phyloP scores from a whole-genome alignment of 2,797 vertebrate genomes.

The Siniperca scherzeri region DNA sequence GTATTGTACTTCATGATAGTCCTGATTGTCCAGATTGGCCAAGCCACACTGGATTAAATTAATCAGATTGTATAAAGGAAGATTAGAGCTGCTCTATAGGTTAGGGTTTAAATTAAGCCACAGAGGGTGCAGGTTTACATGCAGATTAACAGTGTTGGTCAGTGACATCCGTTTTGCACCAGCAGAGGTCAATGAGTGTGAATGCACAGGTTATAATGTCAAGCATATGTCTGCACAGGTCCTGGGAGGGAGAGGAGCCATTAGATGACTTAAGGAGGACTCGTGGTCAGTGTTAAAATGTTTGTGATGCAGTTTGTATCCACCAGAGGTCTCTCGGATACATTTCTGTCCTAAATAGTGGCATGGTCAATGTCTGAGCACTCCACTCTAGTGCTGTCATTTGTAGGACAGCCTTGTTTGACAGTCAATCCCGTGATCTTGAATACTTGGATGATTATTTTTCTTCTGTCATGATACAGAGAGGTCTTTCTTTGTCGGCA shows the following conservation, averaged over 20 bases:
- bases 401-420: neutral
- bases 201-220: neutral
- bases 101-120: constrained; percentile 57
- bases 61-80: constrained; percentile 60
- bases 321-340: constrained; percentile 55
- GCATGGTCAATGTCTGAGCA: neutral
- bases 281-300: neutral
- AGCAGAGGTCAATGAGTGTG: constrained; percentile 37
- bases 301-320: constrained; percentile 22
- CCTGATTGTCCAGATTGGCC: constrained; percentile 32
- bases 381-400: neutral
- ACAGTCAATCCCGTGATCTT: neutral
- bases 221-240: neutral
- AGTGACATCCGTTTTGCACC: constrained; percentile 7
- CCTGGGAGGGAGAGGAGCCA: neutral
- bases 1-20: constrained; percentile 15
- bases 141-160: constrained; percentile 49
- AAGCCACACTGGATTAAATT: constrained; percentile 44
- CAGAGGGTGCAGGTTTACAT: constrained; percentile 37
- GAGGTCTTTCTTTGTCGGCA: neutral
- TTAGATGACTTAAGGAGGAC: neutral
- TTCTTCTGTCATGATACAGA: neutral
- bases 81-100: constrained; percentile 59
- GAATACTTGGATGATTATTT: neutral
- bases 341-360: neutral